Conservation (phyloP, 1,140 invertebrate species). For the Drosophila pseudoananassae region DNA sequence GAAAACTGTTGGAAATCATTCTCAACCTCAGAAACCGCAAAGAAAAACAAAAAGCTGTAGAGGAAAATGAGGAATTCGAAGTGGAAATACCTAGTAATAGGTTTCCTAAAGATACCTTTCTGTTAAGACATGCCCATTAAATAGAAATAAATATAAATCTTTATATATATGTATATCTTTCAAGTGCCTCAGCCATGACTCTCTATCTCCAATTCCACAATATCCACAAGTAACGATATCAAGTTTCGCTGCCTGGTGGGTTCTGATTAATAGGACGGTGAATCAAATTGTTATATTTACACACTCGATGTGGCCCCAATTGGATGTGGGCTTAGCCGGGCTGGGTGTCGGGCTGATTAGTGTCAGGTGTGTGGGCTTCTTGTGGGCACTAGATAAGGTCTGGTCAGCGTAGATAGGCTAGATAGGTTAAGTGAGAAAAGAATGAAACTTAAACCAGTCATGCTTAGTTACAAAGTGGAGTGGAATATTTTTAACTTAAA, state of each 20-base stretch:
- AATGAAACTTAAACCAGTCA: neutral
- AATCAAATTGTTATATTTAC: slow-evolving; percentile 45
- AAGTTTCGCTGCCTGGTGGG: slow-evolving; percentile 14
- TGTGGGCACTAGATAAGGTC: slow-evolving; percentile 38
- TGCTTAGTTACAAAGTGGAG: neutral
- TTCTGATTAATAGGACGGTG: slow-evolving; percentile 35
- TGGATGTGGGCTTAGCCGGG: slow-evolving; percentile 29
- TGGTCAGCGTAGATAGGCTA: slow-evolving; percentile 28
- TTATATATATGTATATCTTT: too few species aligned
- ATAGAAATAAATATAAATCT: too few species aligned
- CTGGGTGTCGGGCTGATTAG: slow-evolving; percentile 13
- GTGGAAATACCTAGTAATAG: too few species aligned
- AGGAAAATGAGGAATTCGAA: too few species aligned
- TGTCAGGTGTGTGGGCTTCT: slow-evolving; percentile 39
- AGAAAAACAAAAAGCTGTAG: neutral
- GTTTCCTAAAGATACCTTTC: too few species aligned
- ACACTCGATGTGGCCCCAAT: slow-evolving; percentile 33
- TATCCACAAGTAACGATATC: slow-evolving; percentile 20
- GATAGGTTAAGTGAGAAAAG: slow-evolving; percentile 15
- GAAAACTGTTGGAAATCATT: slow-evolving; percentile 14
- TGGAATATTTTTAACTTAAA: neutral
- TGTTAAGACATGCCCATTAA: too few species aligned
- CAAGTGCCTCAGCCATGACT: too few species aligned
- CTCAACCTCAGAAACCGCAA: slow-evolving; percentile 31
- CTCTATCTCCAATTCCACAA: too few species aligned